Base-by-base conservation (phyloP, 2,888 invertebrate genomes). In the Ganaspis brasiliensis region DNA sequence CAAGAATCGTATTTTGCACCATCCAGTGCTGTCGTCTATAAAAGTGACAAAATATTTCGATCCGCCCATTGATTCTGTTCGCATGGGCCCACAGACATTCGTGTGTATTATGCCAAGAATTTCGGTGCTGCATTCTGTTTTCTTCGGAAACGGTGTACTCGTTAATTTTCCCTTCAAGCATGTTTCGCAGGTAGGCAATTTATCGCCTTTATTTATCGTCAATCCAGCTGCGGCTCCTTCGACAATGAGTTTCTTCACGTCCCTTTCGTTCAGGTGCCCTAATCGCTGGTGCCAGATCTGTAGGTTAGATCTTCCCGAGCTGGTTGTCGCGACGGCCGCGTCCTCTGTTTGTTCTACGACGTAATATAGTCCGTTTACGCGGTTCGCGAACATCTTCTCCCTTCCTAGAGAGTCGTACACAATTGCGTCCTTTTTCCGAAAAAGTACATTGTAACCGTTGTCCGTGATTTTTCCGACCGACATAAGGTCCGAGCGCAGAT, bases 1-100 rank as follows among this genome's bases (percentile, higher is more conserved):
- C 3, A 79, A 10, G 26, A 81, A 77, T 14, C 72, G 61, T 0
- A 83, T 77, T 52, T 80, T 74, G 63, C 80, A 78, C 77, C 78
- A 83, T 10, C 81, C 40, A 5, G 40, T n/a, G n/a, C n/a, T n/a
- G n/a, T n/a, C n/a, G n/a, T n/a, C n/a, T n/a, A n/a, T n/a, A n/a
- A n/a, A n/a, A n/a, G n/a, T n/a, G n/a, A n/a, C n/a, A n/a, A n/a
- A n/a, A n/a, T n/a, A n/a, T n/a, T n/a, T n/a, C n/a, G n/a, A n/a
- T n/a, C n/a, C n/a, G 8, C 40, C 40, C 40, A 40, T 12, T 40
- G 40, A 40, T 5, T 3, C 8, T 40, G 9, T 6, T 2, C 40
- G 40, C 10, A 40, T 40, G 10, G 40, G 40, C 14, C 40, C 40
- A 9, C 40, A 40, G 10, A 40, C 1, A 9, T 40, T 14, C 4